Base-by-base conservation (phyloP, 2,113 vertebrate genomes). In the Potamarius usumacintae region DNA sequence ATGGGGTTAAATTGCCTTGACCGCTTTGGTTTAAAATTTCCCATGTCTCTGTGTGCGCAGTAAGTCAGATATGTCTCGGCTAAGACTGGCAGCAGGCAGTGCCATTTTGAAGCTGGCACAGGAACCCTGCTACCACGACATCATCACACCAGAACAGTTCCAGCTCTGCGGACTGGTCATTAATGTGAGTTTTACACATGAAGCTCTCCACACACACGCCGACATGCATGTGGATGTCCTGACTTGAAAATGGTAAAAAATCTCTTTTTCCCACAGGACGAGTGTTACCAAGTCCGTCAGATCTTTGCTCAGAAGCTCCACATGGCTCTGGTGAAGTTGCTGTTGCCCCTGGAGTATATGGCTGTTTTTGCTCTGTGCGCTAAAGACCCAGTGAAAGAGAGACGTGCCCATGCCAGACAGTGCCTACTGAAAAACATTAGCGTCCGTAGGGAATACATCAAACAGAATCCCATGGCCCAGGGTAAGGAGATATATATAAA, bases 61-160 rank as follows among this genome's bases (percentile, higher is more conserved):
- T 94, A 99, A 99, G 94, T 99, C 98, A 10, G 98, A 99, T 95
- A 99, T 99, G 98, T 99, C 98, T 92, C 97, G 98, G 85, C 96
- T 99, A 93, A 96, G 98, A 94, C 94, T 99, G 94, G 97, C 98
- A 88, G 98, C 98, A 91, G 98, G 98, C 87, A 96, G 97, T 92
- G 98, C 98, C 94, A 99, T 99, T 91, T 97, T 99, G 97, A 99
- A 99, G 95, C 95, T 99, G 94, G 97, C 98, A 88, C 98, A 99
- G 94, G 98, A 99, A 90, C 98, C 97, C 76, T 99, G 98, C 94
- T 99, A 99, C 95, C 98, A 99, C 93, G 98, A 99, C 95, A 99
- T 99, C 95, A 99, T 99, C 94, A 99, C 98, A 65, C 98, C 98
- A 86, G 98, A 99, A 93, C 98, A 99, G 92, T 99, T 99, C 92